Evolutionary conservation across 2,888 invertebrate species (phyloP).

Genomic region (Mimas tiliae): DNA sequence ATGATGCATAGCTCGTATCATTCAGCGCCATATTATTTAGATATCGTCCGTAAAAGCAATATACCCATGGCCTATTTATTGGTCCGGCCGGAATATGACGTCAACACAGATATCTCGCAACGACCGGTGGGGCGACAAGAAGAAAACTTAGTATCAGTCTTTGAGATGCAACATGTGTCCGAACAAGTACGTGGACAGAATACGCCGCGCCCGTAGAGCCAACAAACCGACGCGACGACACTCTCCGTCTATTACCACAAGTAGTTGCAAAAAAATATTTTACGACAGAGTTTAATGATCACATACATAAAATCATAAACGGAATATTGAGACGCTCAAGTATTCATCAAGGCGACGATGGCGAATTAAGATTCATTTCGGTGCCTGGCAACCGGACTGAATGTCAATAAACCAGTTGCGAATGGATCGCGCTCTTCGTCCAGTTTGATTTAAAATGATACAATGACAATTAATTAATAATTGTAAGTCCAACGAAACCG

Average conservation of each 20-base stretch:
- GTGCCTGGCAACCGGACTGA: conserved; percentile 51
- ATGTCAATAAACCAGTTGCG: conserved; percentile 65
- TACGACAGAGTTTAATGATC: conserved; percentile 40
- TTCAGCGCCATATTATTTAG: neutral
- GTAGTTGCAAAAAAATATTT: conserved; percentile 26
- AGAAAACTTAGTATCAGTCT: conserved; percentile 40
- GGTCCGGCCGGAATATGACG: neutral
- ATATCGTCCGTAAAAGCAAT: neutral
- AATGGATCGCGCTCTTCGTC: conserved; percentile 42
- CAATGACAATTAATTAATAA: conserved; percentile 56
- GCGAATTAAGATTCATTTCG: conserved; percentile 65
- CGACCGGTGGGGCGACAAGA: conserved; percentile 34
- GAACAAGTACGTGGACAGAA: conserved; percentile 26
- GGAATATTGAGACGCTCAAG: conserved; percentile 44
- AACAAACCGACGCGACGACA: neutral
- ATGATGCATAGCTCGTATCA: neutral
- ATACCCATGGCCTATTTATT: neutral
- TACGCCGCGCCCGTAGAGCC: neutral
- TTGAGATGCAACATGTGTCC: conserved; percentile 24
- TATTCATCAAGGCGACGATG: conserved; percentile 42
- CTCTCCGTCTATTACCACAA: conserved; percentile 5
- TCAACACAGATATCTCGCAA: conserved; percentile 37
- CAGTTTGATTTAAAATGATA: conserved; percentile 56
- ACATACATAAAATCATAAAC: conserved; percentile 45
- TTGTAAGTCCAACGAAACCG: conserved; percentile 43